Conservation (phyloP, 2,113 vertebrate genomes). For the Paratilapia polleni region DNA sequence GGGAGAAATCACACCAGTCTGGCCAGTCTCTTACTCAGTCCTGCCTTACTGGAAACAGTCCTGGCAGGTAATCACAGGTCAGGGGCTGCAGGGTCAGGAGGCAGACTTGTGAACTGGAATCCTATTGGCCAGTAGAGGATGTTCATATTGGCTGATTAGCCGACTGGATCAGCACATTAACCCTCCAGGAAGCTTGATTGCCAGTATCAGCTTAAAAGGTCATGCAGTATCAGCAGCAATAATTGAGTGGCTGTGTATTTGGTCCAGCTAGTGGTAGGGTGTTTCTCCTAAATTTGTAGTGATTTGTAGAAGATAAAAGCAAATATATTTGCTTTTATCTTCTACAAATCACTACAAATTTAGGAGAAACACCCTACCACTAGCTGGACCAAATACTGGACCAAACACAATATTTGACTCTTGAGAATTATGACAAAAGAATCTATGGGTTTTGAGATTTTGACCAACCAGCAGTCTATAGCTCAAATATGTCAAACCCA, state of each 20-base stretch:
- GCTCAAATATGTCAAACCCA: neutral
- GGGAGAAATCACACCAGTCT: slow-evolving; percentile 26
- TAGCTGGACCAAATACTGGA: neutral
- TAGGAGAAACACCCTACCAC: neutral
- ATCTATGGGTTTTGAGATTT: too few species aligned
- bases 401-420: too few species aligned
- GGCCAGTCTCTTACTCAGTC: neutral
- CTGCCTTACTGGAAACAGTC: slow-evolving; percentile 33
- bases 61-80: slow-evolving; percentile 71
- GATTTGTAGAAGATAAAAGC: neutral
- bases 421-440: neutral
- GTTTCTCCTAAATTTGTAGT: neutral
- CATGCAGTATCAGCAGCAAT: slow-evolving; percentile 21
- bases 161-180: slow-evolving; percentile 47
- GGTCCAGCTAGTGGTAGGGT: neutral
- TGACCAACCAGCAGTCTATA: neutral
- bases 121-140: slow-evolving; percentile 29
- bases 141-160: slow-evolving; percentile 45
- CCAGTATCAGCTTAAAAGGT: slow-evolving; percentile 51
- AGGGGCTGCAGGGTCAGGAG: slow-evolving; percentile 62
- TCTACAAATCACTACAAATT: neutral
- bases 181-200: slow-evolving; percentile 47
- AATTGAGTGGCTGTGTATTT: neutral
- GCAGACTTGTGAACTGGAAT: slow-evolving; percentile 53
- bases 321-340: too few species aligned